Evolutionary conservation across 2,113 vertebrate genomes (phyloP), one percentile per base, ranked within the genome.

Genomic region (Spermophilus dauricus): DNA sequence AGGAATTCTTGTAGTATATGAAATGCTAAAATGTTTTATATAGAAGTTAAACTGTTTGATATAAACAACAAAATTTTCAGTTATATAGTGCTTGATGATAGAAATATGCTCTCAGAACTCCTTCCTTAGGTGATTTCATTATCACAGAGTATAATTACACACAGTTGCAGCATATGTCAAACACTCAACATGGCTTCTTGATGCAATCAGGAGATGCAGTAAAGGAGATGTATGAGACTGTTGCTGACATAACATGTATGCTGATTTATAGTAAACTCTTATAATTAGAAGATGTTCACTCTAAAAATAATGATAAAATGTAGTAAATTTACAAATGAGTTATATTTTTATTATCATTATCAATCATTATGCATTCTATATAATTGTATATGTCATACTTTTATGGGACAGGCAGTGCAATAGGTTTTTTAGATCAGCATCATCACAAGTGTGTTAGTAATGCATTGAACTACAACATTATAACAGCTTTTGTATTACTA

Each of bases 1-100:
- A 11, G 18, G 3, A 77, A 48, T 76, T 81, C 65, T 95, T 83
- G 10, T 2, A 84, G 45, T 5, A 78, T 16, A 67, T n/a, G 20
- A 80, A 88, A 73, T 51, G 3, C 10, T 88, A 63, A 92, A 86
- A 76, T 72, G 1, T 56, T 37, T 83, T 73, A 51, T 48, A 14
- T 3, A 51, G 7, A 92, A 95, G 78, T 30, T 91, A 86, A 92
- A 42, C 6, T 70, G 4, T 82, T 82, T 69, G 30, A 93, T n/a
- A 61, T 88, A 87, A 91, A 86, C 1, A 92, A 92, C 13, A 58
- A 70, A 72, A 61, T 48, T 20, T 65, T 45, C 6, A 58, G 37
- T 0, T 8, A 77, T 3, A 0, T 18, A 16, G 28, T 24, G 5
- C n/a, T 39, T 39, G 42, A n/a, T 28, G 20, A 86, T 45, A 37